These are phyloP conservation scores for Salminus brasiliensis DNA, from an alignment of 2,113 vertebrate species.

Conservation along the genomic window DNA sequence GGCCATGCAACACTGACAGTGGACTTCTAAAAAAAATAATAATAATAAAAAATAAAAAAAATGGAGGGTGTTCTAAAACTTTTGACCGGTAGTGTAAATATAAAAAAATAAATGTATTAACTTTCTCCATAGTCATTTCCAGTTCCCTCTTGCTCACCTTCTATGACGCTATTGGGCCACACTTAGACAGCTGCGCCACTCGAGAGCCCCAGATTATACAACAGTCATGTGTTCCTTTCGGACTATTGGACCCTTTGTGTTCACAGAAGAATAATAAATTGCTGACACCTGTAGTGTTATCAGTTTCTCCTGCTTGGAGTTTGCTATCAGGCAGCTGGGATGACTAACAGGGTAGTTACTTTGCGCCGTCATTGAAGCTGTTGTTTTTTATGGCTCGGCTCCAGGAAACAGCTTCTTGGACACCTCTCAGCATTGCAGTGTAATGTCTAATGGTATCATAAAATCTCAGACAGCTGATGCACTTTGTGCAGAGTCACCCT, in stretches of 20 bases:
- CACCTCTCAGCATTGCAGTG: not conserved
- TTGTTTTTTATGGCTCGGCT: not conserved
- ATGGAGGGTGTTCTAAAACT: no score
- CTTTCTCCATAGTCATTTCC: no score
- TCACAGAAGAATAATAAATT: not conserved
- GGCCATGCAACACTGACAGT: no score
- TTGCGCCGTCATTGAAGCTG: not conserved
- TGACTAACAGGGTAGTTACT: not conserved
- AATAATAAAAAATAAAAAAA: no score
- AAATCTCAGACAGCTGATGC: constrained; percentile 19
- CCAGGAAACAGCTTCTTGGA: not conserved
- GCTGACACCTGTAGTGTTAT: not conserved
- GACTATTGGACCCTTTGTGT: not conserved
- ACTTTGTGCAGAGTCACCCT: not conserved
- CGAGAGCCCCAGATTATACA: no score
- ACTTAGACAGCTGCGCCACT: no score
- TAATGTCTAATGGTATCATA: not conserved
- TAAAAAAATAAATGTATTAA: no score
- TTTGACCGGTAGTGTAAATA: no score
- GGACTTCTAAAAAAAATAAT: no score
- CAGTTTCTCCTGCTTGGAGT: not conserved
- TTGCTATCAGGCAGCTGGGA: not conserved
- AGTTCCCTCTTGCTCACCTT: no score
- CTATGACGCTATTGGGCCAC: no score
- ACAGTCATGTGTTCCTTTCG: not conserved